These are phyloP conservation scores for Bibio marci DNA, from an alignment of 2,888 invertebrate genomes.

Conservation along the genomic window DNA sequence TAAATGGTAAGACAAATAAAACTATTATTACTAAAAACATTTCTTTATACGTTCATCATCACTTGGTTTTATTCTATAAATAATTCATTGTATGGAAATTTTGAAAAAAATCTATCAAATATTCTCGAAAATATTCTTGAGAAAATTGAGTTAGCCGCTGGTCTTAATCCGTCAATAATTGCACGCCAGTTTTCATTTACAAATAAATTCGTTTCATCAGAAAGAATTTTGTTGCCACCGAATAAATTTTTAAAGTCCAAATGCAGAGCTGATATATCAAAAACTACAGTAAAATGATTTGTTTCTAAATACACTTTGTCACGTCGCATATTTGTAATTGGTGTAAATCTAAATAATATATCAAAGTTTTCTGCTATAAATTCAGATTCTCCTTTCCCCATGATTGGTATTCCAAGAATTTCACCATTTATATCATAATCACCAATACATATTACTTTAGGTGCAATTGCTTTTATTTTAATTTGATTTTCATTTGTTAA, in stretches of 20 bases:
- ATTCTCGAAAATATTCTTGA: constrained; percentile 10
- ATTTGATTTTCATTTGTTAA: constrained; percentile 24
- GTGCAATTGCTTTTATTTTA: constrained; percentile 20
- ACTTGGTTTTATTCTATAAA: no score
- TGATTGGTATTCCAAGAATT: constrained; percentile 18
- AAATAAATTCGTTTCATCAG: constrained; percentile 10
- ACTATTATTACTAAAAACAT: no score
- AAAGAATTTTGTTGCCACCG: constrained; percentile 4
- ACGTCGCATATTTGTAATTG: constrained; percentile 15
- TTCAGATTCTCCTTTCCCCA: constrained; percentile 13
- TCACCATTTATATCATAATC: constrained; percentile 17
- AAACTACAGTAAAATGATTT: constrained; percentile 5
- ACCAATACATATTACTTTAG: constrained; percentile 3
- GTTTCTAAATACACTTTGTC: constrained; percentile 20
- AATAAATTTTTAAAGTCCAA: constrained; percentile 5
- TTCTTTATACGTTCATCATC: no score
- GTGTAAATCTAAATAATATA: constrained; percentile 24
- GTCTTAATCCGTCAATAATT: constrained; percentile 25
- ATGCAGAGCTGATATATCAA: constrained; percentile 6
- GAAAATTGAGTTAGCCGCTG: constrained; percentile 15
- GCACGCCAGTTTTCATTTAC: constrained; percentile 29
- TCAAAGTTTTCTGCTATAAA: constrained; percentile 18
- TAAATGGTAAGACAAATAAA: no score
- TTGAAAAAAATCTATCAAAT: constrained; percentile 16
- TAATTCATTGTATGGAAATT: constrained; percentile 15